Base-by-base conservation (phyloP, 1,140 invertebrate genomes). In the Glomeris maerens region DNA sequence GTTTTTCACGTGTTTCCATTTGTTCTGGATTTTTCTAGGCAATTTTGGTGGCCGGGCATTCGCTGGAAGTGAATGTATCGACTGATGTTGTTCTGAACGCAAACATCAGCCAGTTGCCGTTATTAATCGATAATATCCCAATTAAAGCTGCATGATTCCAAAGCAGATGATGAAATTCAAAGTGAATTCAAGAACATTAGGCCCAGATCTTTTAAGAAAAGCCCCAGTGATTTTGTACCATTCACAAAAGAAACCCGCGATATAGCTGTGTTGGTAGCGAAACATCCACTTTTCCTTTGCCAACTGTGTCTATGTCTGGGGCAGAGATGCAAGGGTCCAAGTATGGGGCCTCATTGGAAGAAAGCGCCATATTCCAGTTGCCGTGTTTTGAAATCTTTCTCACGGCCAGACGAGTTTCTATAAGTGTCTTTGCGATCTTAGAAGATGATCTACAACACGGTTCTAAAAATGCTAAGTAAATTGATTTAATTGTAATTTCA, bases 1-100 rank as follows among this genome's bases (percentile, higher is more conserved):
- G n/a, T n/a, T n/a, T n/a, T n/a, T n/a, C n/a, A n/a, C n/a, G n/a
- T n/a, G n/a, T n/a, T n/a, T n/a, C n/a, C n/a, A n/a, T n/a, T n/a
- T n/a, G n/a, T n/a, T n/a, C n/a, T n/a, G 40, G 25, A 20, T 22
- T 36, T 26, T 52, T 59, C 20, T 71, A 74, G 20, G 67, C 72
- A 28, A 67, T 68, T n/a, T 63, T 87, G 1, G 74, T 84, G 1
- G 84, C 80, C 66, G 83, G 84, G 1, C 77, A 81, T 53, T 79
- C 84, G 0, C 51, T 82, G 13, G 86, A 92, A 69, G 59, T 89
- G 3, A 87, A 84, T 66, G 74, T 80, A 13, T 64, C 64, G 1
- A 70, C 66, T 55, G 73, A 76, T 59, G 62, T 75, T 42, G 65
- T 68, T 50, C 55, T 76, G 1, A 66, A 60, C 51, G 27, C n/a